Evolutionary conservation across 1,140 invertebrate genomes (phyloP).

Genomic region (Chrysoperla carnea): DNA sequence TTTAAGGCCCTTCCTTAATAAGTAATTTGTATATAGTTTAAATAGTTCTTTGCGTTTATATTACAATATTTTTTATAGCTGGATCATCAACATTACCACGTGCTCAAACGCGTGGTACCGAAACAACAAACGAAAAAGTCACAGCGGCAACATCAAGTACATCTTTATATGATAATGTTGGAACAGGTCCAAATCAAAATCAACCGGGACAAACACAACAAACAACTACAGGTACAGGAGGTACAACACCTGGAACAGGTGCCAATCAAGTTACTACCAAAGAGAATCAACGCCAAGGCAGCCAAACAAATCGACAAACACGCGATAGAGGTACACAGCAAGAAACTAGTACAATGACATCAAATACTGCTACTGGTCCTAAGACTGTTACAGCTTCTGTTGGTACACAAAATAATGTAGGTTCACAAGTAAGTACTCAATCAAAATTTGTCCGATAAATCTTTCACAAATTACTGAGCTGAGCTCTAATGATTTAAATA

Average conservation of each 20-base stretch:
- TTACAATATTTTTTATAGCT: conserved; percentile 25
- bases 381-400: conserved; percentile 41
- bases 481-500: not conserved
- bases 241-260: not conserved
- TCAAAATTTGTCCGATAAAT: no score
- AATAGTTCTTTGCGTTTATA: no score
- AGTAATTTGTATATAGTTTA: no score
- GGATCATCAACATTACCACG: conserved; percentile 71
- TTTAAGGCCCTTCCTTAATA: no score
- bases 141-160: conserved; percentile 68
- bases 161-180: conserved; percentile 78
- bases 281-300: conserved; percentile 16
- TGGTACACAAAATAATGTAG: conserved; percentile 30
- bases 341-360: conserved; percentile 42
- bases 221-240: not conserved
- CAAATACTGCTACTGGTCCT: conserved; percentile 32
- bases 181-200: conserved; percentile 20
- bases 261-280: conserved; percentile 5
- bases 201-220: not conserved
- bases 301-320: conserved; percentile 18
- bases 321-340: conserved; percentile 30
- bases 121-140: conserved; percentile 57
- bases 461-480: no score
- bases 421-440: not conserved
- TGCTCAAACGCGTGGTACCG: conserved; percentile 48